Conservation (phyloP, 2,797 vertebrate genomes). For the Syncerus caffer region DNA sequence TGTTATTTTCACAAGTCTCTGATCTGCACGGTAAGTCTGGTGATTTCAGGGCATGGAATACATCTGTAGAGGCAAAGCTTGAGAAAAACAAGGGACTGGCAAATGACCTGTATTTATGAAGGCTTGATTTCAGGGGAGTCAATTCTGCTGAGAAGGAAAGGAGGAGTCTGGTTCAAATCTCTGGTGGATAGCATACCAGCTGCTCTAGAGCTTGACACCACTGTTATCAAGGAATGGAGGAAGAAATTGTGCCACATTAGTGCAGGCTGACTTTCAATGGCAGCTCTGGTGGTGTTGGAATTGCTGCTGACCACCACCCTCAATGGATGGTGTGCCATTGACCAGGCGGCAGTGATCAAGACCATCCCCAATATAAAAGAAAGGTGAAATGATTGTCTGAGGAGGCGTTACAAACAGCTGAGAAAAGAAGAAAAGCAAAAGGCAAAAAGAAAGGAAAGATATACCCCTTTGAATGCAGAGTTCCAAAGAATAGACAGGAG, state of each 20-base stretch:
- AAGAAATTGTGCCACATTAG: not conserved
- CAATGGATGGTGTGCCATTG: not conserved
- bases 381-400: not conserved
- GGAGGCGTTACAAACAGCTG: not conserved
- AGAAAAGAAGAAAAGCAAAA: not conserved
- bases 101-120: not conserved
- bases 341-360: not conserved
- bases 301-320: conserved; percentile 24
- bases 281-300: conserved; percentile 22
- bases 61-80: not conserved
- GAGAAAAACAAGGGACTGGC: not conserved
- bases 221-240: not conserved
- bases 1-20: not conserved
- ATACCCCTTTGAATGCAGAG: not conserved
- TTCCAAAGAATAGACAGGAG: not conserved
- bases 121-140: not conserved
- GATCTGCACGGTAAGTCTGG: not conserved
- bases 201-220: not conserved
- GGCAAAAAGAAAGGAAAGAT: not conserved
- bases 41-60: not conserved
- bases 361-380: not conserved
- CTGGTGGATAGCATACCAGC: not conserved
- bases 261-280: conserved; percentile 26
- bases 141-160: not conserved
- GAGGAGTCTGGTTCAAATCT: not conserved